Evolutionary conservation across 2,113 vertebrate genomes (phyloP).

Genomic region (Cyprinus carpio): DNA sequence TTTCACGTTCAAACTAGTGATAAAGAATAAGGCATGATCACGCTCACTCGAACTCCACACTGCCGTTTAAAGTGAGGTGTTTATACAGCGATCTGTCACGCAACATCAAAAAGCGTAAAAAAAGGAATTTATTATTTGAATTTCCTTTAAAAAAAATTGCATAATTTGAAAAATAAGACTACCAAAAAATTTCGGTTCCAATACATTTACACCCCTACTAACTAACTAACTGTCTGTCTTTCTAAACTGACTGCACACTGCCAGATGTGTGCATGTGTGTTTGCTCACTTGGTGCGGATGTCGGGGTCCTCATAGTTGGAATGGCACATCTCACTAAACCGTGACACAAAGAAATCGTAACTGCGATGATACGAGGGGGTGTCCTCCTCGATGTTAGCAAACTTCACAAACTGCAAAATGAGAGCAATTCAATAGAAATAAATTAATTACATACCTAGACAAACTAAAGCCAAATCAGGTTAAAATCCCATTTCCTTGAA

Average conservation of each 20-base stretch:
- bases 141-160: too few species aligned
- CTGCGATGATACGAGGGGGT: conserved; percentile 94
- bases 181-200: too few species aligned
- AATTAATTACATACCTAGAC: background rate
- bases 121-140: too few species aligned
- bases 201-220: too few species aligned
- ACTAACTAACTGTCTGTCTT: background rate
- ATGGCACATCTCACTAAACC: conserved; percentile 98
- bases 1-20: too few species aligned
- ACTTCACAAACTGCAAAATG: conserved; percentile 90
- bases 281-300: conserved; percentile 88
- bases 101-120: too few species aligned
- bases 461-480: background rate
- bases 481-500: conserved; percentile 5
- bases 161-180: too few species aligned
- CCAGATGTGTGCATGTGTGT: background rate
- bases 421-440: background rate
- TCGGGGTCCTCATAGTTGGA: conserved; percentile 88
- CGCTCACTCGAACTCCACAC: too few species aligned
- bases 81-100: too few species aligned
- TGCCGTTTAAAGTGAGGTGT: too few species aligned
- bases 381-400: conserved; percentile 97
- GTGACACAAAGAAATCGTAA: conserved; percentile 96
- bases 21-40: too few species aligned
- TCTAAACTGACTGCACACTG: background rate